Base-by-base conservation (phyloP, 2,888 invertebrate genomes). In the Idaea biselata region DNA sequence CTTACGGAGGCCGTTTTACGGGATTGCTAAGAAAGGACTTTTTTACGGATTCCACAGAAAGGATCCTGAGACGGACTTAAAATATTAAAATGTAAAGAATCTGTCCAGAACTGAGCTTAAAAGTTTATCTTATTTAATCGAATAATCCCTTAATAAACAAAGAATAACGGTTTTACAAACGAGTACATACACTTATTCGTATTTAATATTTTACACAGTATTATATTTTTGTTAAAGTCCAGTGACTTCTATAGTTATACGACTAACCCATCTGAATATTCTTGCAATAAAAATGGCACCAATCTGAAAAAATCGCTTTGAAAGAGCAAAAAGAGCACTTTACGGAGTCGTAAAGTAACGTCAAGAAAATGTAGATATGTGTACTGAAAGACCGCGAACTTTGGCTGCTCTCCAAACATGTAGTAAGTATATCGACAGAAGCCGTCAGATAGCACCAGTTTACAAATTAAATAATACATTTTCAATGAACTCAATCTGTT, bases 281-380 rank as follows among this genome's bases (percentile, higher is more conserved):
- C 67, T 65, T 62, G 73, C 73, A 73, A 81, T 83, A 84, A 84
- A 84, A 83, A 75, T 66, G 68, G 74, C 72, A 74, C 81, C 75
- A 76, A 79, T 80, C 75, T 81, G 44, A 75, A 81, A 80, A 81
- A 84, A 83, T 83, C 77, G 76, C 78, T 81, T 78, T 76, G 67
- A 71, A 76, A 78, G 73, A 82, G 77, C 77, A 79, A 80, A n/a
- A 84, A 81, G 77, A 79, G 82, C 83, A 87, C 81, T 86, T 87
- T 81, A 84, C 73, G 72, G 76, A 82, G 79, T 87, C 84, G 79
- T 88, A 89, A 89, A 88, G 76, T 81, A 77, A 75, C 76, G 79
- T 73, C 73, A 72, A 74, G 73, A 74, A 77, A 80, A 83, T 82
- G 62, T 63, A 62, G 64, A 61, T 60, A 58, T 60, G 60, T 58